Evolutionary conservation across 1,140 invertebrate genomes (phyloP), one percentile per base, ranked within the genome.

Genomic region (Saccostrea glomerata): DNA sequence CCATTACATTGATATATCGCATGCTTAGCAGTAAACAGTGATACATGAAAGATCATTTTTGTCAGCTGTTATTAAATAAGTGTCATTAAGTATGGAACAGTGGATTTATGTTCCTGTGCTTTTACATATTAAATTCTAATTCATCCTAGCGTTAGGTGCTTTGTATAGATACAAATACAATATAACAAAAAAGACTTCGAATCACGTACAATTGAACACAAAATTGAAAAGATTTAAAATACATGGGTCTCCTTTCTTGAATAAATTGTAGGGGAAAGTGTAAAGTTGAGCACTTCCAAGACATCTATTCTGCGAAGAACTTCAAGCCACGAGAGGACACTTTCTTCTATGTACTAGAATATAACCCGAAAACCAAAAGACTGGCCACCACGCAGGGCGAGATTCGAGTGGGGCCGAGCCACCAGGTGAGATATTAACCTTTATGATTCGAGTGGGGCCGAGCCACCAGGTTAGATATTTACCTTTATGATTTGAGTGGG

Each of bases 361-460:
- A 96, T 92, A 96, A 96, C 90, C 96, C 96, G 63, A 96, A 97
- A 93, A 96, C 95, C 87, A 95, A 96, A 92, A 96, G 96, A 94
- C 96, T 97, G 95, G 97, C 97, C 94, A 96, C 97, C 95, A 98
- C 97, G 95, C 98, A 98, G 96, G 98, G 98, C 95, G 98, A 98
- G 96, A 99, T 99, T 95, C 96, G 98, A 96, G 97, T 98, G 95
- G 98, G 98, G 96, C 97, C 97, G 95, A 97, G 97, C 95, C 98
- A 98, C 96, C 98, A 98, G 97, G 98, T 98, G 91, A 92, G 93
- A n/a, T 23, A 70, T 70, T 70, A 12, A 70, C 66, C 66, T 70
- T 20, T 25, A 25, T n/a, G 96, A 99, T 99, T 95, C n/a, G n/a
- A n/a, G n/a, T n/a, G n/a, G n/a, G n/a, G n/a, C n/a, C n/a, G n/a